phyloP scores from a whole-genome alignment of 2,888 invertebrate species.

The Trissoscelio sp. region DNA sequence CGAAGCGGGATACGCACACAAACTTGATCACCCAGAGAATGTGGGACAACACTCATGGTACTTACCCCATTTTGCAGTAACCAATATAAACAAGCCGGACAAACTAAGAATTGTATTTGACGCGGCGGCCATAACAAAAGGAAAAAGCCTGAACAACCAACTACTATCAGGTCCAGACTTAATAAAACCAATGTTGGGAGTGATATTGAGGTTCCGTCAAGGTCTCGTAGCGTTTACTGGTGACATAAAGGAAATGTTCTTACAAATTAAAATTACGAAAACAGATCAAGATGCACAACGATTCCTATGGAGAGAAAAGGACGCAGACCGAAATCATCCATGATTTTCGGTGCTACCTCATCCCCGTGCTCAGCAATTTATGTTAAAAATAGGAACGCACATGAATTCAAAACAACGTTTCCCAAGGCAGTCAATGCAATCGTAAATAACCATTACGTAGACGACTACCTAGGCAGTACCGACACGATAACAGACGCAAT shows the following conservation, averaged over 20 bases:
- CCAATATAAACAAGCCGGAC: conserved; percentile 15
- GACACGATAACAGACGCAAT: conserved; percentile 66
- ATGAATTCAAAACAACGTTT: neutral
- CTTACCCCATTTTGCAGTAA: conserved; percentile 19
- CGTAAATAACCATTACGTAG: conserved; percentile 7
- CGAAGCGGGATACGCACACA: conserved; percentile 4
- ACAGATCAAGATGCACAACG: conserved; percentile 9
- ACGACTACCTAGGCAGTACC: conserved; percentile 67
- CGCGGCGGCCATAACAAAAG: neutral
- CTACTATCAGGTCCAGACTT: conserved; percentile 16
- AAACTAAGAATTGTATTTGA: conserved; percentile 15
- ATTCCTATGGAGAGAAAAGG: conserved; percentile 17
- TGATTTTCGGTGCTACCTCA: conserved; percentile 22
- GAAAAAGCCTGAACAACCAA: neutral
- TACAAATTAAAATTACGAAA: conserved; percentile 12
- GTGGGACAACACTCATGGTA: conserved; percentile 12
- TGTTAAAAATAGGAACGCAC: conserved; percentile 22
- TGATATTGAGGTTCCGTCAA: conserved; percentile 20
- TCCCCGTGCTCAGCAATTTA: conserved; percentile 22
- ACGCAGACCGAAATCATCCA: neutral
- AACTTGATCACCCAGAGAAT: neutral
- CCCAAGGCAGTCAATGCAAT: conserved; percentile 19
- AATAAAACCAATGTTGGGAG: conserved; percentile 13
- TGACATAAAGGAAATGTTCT: conserved; percentile 24
- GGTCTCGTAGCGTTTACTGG: conserved; percentile 6